These are phyloP conservation scores for Pseudomugil tenellus DNA, from an alignment of 2,797 vertebrate genomes.

Conservation along the genomic window DNA sequence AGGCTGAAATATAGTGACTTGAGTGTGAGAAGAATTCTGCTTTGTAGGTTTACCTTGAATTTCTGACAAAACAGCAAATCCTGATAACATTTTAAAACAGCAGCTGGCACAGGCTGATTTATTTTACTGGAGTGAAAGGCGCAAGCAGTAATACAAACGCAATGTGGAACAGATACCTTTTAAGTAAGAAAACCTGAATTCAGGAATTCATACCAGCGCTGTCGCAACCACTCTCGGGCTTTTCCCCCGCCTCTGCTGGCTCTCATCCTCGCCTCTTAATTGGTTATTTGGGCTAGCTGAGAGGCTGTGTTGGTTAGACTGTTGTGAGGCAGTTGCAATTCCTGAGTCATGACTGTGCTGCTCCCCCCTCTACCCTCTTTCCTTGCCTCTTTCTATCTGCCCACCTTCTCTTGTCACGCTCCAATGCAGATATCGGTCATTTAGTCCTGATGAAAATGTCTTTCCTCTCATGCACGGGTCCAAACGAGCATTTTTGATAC, in stretches of 20 bases:
- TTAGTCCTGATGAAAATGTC: constrained; percentile 39
- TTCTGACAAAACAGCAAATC: not conserved
- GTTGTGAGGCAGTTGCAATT: constrained; percentile 56
- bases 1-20: constrained; percentile 14
- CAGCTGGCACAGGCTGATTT: constrained; percentile 20
- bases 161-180: constrained; percentile 58
- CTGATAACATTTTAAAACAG: not conserved
- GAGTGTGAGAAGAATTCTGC: not conserved
- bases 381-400: constrained; percentile 17
- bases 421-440: constrained; percentile 41
- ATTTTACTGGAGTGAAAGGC: constrained; percentile 41
- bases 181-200: constrained; percentile 49
- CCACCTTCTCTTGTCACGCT: constrained; percentile 48
- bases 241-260: constrained; percentile 54
- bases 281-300: constrained; percentile 76
- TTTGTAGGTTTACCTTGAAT: not conserved
- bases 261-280: constrained; percentile 68
- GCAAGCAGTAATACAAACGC: constrained; percentile 33
- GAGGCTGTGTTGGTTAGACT: constrained; percentile 63
- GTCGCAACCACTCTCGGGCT: constrained; percentile 46
- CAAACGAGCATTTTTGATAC: constrained; percentile 53
- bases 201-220: constrained; percentile 41
- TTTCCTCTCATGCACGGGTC: constrained; percentile 13
- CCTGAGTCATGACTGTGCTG: constrained; percentile 59
- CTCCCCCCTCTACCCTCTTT: constrained; percentile 7